Evolutionary conservation across 2,888 invertebrate genomes (phyloP).

Genomic region (Cephus runcator): DNA sequence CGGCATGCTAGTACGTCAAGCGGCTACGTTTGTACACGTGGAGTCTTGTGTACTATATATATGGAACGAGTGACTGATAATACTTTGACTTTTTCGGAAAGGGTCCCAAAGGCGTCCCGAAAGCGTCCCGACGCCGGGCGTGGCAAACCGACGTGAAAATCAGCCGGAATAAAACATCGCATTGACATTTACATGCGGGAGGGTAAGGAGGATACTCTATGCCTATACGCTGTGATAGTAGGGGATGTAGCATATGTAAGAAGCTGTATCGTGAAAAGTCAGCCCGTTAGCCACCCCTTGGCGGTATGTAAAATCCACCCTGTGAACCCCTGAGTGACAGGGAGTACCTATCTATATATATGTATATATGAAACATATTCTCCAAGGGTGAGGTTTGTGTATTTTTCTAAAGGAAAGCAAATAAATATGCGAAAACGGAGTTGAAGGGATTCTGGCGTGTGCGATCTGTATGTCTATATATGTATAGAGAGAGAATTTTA

Average conservation of each 20-base stretch:
- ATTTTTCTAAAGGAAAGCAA: constrained; percentile 39
- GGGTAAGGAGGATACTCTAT: background rate
- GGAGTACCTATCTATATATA: background rate
- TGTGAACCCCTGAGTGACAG: background rate
- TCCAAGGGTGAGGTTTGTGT: constrained; percentile 15
- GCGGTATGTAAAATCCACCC: background rate
- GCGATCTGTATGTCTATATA: background rate
- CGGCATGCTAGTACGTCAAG: background rate
- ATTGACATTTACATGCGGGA: constrained; percentile 21
- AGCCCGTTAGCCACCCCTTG: background rate
- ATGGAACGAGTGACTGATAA: background rate
- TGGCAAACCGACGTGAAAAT: constrained; percentile 11
- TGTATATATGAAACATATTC: background rate
- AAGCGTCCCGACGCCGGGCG: background rate
- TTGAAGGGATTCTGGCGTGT: constrained; percentile 25
- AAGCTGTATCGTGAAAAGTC: constrained; percentile 1
- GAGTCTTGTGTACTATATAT: background rate
- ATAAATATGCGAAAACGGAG: constrained; percentile 41
- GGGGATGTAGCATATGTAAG: constrained; percentile 4
- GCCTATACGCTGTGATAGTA: background rate
- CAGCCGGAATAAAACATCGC: constrained; percentile 14
- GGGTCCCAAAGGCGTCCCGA: background rate
- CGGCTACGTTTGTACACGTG: background rate
- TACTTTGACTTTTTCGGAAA: background rate
- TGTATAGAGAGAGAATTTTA: background rate